Conservation (phyloP, 2,113 vertebrate genomes). For the Pycnonotus jocosus region DNA sequence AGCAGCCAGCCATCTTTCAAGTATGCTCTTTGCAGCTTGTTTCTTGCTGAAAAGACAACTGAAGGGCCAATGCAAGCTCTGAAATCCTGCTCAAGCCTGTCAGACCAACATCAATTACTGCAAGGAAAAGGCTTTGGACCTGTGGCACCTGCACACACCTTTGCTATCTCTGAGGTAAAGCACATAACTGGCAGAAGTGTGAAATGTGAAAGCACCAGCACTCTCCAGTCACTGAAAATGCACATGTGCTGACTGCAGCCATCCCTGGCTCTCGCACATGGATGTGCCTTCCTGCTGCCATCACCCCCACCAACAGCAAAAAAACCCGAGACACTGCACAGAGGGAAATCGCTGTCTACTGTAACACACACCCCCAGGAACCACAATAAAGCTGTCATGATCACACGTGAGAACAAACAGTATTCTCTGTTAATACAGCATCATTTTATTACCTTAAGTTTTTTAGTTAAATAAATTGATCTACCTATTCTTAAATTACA, state of each 20-base stretch:
- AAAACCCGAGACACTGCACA: accelerated
- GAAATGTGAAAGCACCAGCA: neutral
- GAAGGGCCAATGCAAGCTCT: neutral
- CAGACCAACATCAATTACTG: neutral
- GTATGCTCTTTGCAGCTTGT: neutral
- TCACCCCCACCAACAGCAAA: neutral
- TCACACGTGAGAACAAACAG: neutral
- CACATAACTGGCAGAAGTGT: neutral
- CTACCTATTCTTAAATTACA: neutral
- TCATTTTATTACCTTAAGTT: neutral
- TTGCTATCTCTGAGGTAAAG: neutral
- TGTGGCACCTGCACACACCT: neutral
- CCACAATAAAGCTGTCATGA: neutral
- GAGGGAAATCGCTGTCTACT: neutral
- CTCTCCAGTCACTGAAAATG: neutral
- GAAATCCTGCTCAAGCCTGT: neutral
- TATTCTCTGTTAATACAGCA: neutral
- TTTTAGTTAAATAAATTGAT: neutral
- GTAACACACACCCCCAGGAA: neutral
- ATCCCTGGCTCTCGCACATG: accelerated
- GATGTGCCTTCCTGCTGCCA: neutral
- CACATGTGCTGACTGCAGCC: accelerated
- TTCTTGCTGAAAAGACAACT: neutral
- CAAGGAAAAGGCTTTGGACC: neutral
- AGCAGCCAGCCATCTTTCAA: neutral